Evolutionary conservation across 2,888 invertebrate genomes (phyloP).

Genomic region (Carpatolechia fugitivella): DNA sequence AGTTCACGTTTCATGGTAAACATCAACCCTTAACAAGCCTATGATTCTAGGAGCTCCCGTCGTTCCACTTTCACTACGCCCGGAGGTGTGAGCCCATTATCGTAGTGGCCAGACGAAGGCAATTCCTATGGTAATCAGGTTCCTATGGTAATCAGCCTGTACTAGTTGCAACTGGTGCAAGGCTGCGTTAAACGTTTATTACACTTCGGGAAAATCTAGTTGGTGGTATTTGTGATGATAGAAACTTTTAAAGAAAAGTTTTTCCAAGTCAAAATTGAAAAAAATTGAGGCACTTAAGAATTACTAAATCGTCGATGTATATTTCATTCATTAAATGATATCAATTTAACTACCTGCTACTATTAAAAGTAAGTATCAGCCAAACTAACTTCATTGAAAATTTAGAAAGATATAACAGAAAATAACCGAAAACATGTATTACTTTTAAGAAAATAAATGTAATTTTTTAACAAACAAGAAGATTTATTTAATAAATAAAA

Average conservation of each 20-base stretch:
- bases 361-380: no score
- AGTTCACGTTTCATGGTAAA: slow-evolving; percentile 4
- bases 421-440: no score
- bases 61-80: slow-evolving; percentile 58
- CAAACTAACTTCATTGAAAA: no score
- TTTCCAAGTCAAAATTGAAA: no score
- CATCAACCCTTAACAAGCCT: slow-evolving; percentile 7
- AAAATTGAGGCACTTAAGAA: no score
- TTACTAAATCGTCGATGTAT: no score
- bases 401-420: background rate
- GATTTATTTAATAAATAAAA: no score
- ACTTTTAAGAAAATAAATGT: no score
- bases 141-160: slow-evolving; percentile 25
- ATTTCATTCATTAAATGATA: no score
- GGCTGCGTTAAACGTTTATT: slow-evolving; percentile 52
- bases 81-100: slow-evolving; percentile 59
- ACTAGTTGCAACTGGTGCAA: slow-evolving; percentile 38
- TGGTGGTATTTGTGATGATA: slow-evolving; percentile 3
- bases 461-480: no score
- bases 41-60: slow-evolving; percentile 10
- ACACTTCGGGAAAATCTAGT: slow-evolving; percentile 53
- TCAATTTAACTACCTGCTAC: no score
- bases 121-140: slow-evolving; percentile 69
- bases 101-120: slow-evolving; percentile 50
- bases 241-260: background rate